Evolutionary conservation across 2,888 invertebrate species (phyloP), one percentile per base, ranked within the genome.

Genomic region (Ganaspis brasiliensis): DNA sequence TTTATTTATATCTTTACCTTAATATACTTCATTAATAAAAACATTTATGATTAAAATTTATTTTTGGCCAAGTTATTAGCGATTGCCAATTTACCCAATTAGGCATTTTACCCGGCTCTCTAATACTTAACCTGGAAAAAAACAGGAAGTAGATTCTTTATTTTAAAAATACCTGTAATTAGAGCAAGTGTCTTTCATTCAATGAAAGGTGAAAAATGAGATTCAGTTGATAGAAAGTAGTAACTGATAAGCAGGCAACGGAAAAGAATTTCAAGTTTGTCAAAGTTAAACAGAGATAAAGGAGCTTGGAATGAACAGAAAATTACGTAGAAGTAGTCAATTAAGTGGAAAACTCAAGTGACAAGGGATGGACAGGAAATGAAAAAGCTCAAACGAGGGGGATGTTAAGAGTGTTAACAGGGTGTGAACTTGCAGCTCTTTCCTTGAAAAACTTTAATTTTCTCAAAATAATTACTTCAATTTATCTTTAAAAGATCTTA

Each of bases 281-380:
- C n/a, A 26, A 40, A 45, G 24, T 45, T 24, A 67, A 67, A 45
- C 24, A 8, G n/a, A 67, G 40, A 40, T 24, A 24, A 45, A 67
- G 67, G 24, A 45, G 37, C 67, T 14, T n/a, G 24, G 24, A 40
- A 67, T 45, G 67, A 45, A 26, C 67, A 67, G 40, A 67, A 45
- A 67, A 67, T 67, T 67, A 26, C 26, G 24, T 67, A 40, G 40
- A 24, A 24, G 67, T 67, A 40, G 45, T 67, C 45, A 67, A 67
- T 67, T 45, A 67, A 45, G 67, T 67, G 67, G 45, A 45, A 45
- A 67, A 67, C 67, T 67, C 67, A 14, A 67, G 67, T 67, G 67
- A 45, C 67, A 45, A 37, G 45, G 67, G 40, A 67, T 67, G 24
- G 67, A 24, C 67, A 67, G 45, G 24, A 67, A 67, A 67, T 45